A percentile compares a stretch with the other conserved stretches of the same genome.
phyloP scores from a whole-genome alignment of 1,140 invertebrate genomes.

The Drosophila orena region DNA sequence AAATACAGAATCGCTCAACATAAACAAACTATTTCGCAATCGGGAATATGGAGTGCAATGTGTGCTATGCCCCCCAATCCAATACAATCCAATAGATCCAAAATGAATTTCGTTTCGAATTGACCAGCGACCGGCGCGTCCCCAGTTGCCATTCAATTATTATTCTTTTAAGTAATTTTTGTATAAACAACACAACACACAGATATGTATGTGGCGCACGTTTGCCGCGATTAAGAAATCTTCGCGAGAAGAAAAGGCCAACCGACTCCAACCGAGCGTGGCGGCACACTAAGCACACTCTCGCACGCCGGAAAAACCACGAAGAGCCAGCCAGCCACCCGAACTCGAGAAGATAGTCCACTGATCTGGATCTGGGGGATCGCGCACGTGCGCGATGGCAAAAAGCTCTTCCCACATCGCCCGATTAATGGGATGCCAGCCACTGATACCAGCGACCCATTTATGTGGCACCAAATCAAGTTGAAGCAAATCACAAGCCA shows the following conservation, averaged over 20 bases:
- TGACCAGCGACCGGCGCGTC: constrained; percentile 26
- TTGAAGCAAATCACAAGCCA: background rate
- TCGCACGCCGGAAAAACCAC: constrained; percentile 43
- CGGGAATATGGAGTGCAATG: constrained; percentile 45
- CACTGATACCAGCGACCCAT: background rate
- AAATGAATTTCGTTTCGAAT: constrained; percentile 28
- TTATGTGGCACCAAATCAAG: no score
- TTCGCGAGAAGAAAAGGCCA: constrained; percentile 42
- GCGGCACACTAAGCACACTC: constrained; percentile 59
- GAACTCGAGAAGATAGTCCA: constrained; percentile 30
- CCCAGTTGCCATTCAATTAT: constrained; percentile 61
- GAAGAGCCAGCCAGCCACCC: constrained; percentile 20
- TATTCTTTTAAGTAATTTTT: constrained; percentile 63
- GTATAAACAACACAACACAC: constrained; percentile 62
- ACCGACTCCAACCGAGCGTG: constrained; percentile 52
- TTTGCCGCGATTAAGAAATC: constrained; percentile 42
- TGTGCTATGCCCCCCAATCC: background rate
- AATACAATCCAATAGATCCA: constrained; percentile 5
- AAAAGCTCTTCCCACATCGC: constrained; percentile 20
- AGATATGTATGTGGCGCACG: constrained; percentile 46
- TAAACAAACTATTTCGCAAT: constrained; percentile 79
- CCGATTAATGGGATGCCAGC: background rate
- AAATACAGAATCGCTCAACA: constrained; percentile 57
- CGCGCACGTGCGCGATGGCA: constrained; percentile 30
- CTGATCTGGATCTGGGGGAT: constrained; percentile 11